A percentile compares a stretch with the other conserved stretches of the same genome.
Evolutionary conservation across 2,113 vertebrate genomes (phyloP).

Genomic region (Pitta sordida): DNA sequence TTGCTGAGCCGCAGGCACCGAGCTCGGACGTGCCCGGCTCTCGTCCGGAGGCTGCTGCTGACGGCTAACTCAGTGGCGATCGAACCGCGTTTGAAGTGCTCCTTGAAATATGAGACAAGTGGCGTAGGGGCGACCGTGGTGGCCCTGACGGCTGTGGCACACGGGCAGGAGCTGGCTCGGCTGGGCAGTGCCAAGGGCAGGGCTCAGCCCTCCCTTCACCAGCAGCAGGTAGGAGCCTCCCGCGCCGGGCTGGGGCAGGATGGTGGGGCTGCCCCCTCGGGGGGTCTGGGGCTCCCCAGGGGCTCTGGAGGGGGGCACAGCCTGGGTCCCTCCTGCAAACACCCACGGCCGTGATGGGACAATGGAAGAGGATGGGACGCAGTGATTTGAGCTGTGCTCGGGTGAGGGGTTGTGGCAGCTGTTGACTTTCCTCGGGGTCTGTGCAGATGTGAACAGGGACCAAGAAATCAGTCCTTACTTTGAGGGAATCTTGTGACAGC

Average conservation of each 20-base stretch:
- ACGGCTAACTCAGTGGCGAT: slow-evolving; percentile 1
- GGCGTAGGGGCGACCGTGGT: background rate
- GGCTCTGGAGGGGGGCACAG: background rate
- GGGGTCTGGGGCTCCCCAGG: background rate
- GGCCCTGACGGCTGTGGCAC: background rate
- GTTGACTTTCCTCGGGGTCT: background rate
- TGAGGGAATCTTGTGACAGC: background rate
- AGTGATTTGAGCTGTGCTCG: accelerated
- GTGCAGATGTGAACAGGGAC: no score
- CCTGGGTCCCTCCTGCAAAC: accelerated
- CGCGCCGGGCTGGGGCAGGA: background rate
- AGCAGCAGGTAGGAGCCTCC: slow-evolving; percentile 29
- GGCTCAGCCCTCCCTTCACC: background rate
- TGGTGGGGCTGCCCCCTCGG: background rate
- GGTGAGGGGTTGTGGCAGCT: background rate
- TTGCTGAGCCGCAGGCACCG: background rate
- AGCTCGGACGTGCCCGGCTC: background rate
- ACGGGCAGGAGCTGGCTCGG: background rate
- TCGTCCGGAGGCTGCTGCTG: background rate
- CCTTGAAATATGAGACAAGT: background rate
- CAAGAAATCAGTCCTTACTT: background rate
- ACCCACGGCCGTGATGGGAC: accelerated
- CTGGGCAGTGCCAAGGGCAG: background rate
- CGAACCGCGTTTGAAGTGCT: background rate
- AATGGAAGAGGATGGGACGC: background rate